Conservation (phyloP, 2,797 vertebrate genomes). For the Galaxias olidus region DNA sequence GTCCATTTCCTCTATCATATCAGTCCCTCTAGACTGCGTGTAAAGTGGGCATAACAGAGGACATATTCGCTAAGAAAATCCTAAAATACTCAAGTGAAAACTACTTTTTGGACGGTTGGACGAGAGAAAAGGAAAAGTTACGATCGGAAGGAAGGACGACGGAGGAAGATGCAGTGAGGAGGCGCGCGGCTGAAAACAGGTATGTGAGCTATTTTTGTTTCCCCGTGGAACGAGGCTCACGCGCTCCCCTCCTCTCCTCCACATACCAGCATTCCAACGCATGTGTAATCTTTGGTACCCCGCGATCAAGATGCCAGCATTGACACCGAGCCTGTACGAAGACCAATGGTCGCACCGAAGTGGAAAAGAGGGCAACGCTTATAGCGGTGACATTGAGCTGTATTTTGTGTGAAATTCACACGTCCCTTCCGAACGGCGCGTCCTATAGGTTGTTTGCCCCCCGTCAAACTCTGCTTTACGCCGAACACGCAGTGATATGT, state of each 20-base stretch:
- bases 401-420: conserved; percentile 20
- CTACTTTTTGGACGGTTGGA: conserved; percentile 45
- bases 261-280: conserved; percentile 21
- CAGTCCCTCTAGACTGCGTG: conserved; percentile 20
- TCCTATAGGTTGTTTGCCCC: neutral
- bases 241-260: conserved; percentile 26
- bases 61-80: conserved; percentile 51
- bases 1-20: conserved; percentile 34
- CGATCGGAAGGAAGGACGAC: conserved; percentile 47
- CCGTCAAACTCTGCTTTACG: too few species aligned
- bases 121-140: conserved; percentile 58
- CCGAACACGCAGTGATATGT: too few species aligned
- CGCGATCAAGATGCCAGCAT: too few species aligned
- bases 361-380: conserved; percentile 35
- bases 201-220: conserved; percentile 41
- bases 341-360: neutral
- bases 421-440: neutral
- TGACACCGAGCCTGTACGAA: too few species aligned
- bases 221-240: conserved; percentile 21
- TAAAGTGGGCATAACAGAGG: conserved; percentile 3
- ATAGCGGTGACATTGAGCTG: conserved; percentile 67
- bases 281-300: too few species aligned
- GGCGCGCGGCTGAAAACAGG: conserved; percentile 54
- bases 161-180: conserved; percentile 63
- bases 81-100: conserved; percentile 58